Evolutionary conservation across 1,140 invertebrate genomes (phyloP).

Genomic region (Archegozetes longisetosus): DNA sequence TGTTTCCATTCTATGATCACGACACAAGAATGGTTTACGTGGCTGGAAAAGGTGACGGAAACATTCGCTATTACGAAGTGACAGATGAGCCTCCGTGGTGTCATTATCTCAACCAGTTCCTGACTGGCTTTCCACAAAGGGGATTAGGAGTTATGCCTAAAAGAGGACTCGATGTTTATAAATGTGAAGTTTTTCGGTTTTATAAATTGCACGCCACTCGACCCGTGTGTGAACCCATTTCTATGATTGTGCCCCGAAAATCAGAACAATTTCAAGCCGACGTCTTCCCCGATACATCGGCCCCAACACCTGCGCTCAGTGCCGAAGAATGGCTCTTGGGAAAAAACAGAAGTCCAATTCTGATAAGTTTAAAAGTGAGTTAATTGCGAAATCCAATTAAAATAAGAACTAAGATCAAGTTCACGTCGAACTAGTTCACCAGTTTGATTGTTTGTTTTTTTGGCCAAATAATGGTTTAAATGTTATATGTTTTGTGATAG

Average conservation of each 20-base stretch:
- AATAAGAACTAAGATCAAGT: too few relatives aligned
- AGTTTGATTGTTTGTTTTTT: too few relatives aligned
- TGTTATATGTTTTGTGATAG: not conserved
- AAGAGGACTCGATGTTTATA: slow-evolving; percentile 58
- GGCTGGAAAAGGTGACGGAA: slow-evolving; percentile 74
- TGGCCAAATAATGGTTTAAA: not conserved
- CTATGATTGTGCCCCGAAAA: slow-evolving; percentile 85
- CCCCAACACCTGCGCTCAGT: slow-evolving; percentile 59
- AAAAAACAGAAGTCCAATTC: slow-evolving; percentile 55
- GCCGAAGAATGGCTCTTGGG: slow-evolving; percentile 76
- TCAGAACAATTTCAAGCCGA: slow-evolving; percentile 67
- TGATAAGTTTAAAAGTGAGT: slow-evolving; percentile 48
- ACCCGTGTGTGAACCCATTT: slow-evolving; percentile 70
- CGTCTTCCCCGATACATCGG: slow-evolving; percentile 77
- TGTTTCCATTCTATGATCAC: slow-evolving; percentile 81
- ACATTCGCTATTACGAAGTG: slow-evolving; percentile 86
- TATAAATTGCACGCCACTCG: slow-evolving; percentile 79
- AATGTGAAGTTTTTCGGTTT: slow-evolving; percentile 76
- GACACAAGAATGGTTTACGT: slow-evolving; percentile 74
- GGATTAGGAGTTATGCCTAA: slow-evolving; percentile 85
- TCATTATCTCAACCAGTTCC: slow-evolving; percentile 76
- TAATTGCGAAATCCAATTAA: not conserved
- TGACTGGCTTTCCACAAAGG: slow-evolving; percentile 73
- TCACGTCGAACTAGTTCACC: too few relatives aligned
- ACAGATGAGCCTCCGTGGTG: slow-evolving; percentile 64